A percentile compares a stretch with the other conserved stretches of the same genome.
Conservation (phyloP, 23 tunicate species). For the Clavelina lepadiformis region DNA sequence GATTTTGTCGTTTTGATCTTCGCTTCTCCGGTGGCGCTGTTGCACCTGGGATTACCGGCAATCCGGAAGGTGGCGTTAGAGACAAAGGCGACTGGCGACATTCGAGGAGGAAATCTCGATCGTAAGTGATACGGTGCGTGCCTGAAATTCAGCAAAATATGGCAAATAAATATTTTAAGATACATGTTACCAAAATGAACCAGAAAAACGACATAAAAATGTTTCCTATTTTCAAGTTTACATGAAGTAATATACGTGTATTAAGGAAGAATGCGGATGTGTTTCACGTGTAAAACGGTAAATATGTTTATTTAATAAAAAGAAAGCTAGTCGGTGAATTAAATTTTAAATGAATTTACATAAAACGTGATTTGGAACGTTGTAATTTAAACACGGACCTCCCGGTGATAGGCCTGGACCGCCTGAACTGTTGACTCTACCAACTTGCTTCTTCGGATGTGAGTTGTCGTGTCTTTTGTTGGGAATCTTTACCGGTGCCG, state of each 20-base stretch:
- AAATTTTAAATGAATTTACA: no score
- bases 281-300: no score
- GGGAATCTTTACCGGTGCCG: conserved; percentile 46
- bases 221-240: no score
- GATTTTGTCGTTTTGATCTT: conserved; percentile 6
- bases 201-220: no score
- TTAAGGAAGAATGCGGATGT: no score
- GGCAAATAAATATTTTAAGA: no score
- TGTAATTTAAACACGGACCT: no score
- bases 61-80: conserved; percentile 40
- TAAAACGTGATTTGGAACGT: no score
- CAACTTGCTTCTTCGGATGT: conserved; percentile 22
- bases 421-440: conserved; percentile 9
- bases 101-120: conserved; percentile 41
- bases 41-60: conserved; percentile 39
- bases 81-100: conserved; percentile 53
- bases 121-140: conserved; percentile 33
- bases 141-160: conserved; percentile 13
- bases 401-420: conserved; percentile 21
- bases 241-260: no score
- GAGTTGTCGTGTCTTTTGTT: background rate
- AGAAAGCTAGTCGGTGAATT: no score
- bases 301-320: no score
- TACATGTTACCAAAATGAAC: no score
- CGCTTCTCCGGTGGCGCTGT: conserved; percentile 17